Conservation (phyloP, 92 coral and sea anemone species). For the Bergia puertoricense region DNA sequence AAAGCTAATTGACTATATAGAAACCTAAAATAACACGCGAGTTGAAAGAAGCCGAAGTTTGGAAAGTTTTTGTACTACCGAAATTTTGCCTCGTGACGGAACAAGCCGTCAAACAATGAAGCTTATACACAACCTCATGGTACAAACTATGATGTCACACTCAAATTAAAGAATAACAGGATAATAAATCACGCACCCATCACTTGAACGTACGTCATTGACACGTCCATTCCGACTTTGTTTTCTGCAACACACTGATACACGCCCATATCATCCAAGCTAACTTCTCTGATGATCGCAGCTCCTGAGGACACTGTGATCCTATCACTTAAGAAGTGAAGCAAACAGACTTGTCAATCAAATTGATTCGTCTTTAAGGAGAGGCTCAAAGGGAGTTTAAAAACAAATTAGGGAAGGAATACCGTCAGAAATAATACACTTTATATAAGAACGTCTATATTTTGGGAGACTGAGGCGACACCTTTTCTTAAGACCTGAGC, state of each 20-base stretch:
- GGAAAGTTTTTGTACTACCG: too few relatives aligned
- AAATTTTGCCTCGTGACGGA: too few relatives aligned
- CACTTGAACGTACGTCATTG: slow-evolving; percentile 4
- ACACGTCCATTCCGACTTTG: slow-evolving; percentile 15
- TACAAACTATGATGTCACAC: background rate
- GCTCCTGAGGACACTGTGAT: background rate
- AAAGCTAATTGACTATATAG: too few relatives aligned
- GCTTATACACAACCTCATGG: background rate
- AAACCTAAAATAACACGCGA: too few relatives aligned
- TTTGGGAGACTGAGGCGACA: too few relatives aligned
- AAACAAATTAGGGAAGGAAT: too few relatives aligned
- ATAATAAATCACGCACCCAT: background rate
- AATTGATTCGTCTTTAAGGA: background rate
- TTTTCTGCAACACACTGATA: slow-evolving; percentile 38
- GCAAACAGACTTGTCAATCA: background rate
- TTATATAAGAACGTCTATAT: too few relatives aligned
- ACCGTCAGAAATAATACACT: too few relatives aligned
- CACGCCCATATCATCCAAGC: background rate
- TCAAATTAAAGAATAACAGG: too few relatives aligned
- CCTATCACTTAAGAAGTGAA: background rate
- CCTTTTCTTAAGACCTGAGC: too few relatives aligned
- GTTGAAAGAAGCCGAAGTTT: too few relatives aligned
- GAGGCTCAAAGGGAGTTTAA: background rate
- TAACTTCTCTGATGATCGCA: background rate
- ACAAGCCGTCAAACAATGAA: too few relatives aligned